Percentiles rank a stretch among this genome's conserved stretches.
Conservation (phyloP, 2,797 vertebrate genomes). For the Neomorphus geoffroyi region DNA sequence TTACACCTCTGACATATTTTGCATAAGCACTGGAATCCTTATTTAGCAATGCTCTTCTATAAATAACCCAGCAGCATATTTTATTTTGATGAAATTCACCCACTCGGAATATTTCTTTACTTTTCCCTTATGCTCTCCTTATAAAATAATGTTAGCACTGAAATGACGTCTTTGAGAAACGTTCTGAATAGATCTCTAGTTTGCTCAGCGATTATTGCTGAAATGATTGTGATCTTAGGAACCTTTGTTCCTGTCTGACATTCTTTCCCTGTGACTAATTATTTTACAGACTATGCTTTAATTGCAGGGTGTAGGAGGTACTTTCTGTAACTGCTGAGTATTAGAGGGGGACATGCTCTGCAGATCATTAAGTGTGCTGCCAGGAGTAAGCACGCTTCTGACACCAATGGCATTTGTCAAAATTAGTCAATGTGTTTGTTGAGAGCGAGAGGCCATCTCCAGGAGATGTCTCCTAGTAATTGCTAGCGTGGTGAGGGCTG, state of each 20-base stretch:
- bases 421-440: constrained; percentile 43
- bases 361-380: constrained; percentile 70
- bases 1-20: background rate
- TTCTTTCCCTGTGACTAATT: constrained; percentile 70
- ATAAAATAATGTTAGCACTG: constrained; percentile 17
- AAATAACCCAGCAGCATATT: background rate
- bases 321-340: constrained; percentile 54
- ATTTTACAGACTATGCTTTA: constrained; percentile 69
- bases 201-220: constrained; percentile 53
- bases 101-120: constrained; percentile 1
- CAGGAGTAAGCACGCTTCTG: constrained; percentile 39
- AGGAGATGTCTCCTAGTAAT: constrained; percentile 48
- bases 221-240: constrained; percentile 64
- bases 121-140: background rate
- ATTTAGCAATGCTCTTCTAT: background rate
- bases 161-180: constrained; percentile 22
- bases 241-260: constrained; percentile 43
- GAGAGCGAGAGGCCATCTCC: constrained; percentile 45
- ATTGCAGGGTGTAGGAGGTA: constrained; percentile 71
- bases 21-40: background rate
- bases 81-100: background rate
- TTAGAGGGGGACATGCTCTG: constrained; percentile 58
- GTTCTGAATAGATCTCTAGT: constrained; percentile 32
- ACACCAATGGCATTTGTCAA: constrained; percentile 65
- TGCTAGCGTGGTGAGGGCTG: constrained; percentile 1